A percentile compares a stretch with the other conserved stretches of the same genome.
Conservation (phyloP, 2,113 vertebrate species). For the Castor canadensis region DNA sequence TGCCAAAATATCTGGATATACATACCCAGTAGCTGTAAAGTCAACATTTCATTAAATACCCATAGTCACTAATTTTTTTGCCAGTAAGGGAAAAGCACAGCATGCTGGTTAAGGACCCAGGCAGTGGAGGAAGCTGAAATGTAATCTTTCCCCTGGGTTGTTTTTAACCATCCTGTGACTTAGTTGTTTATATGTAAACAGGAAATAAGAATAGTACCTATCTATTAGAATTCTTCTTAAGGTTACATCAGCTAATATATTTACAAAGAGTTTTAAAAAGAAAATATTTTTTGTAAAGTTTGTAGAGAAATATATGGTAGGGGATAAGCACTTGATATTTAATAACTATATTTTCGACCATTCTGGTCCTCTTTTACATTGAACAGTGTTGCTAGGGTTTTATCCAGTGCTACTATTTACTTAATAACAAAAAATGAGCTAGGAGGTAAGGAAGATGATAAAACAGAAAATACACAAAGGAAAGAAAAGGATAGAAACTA, state of each 20-base stretch:
- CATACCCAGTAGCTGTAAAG: neutral
- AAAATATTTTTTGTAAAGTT: neutral
- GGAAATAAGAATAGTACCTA: neutral
- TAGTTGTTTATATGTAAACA: neutral
- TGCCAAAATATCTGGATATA: neutral
- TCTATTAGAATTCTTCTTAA: neutral
- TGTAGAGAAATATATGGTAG: neutral
- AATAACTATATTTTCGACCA: neutral
- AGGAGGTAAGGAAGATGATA: neutral
- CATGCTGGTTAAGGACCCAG: neutral
- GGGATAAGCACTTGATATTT: neutral
- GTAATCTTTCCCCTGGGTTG: neutral
- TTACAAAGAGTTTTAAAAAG: neutral
- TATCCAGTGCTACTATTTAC: neutral
- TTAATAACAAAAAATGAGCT: neutral
- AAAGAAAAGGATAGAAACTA: neutral
- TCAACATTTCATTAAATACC: neutral
- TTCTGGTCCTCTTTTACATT: neutral
- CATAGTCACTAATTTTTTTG: neutral
- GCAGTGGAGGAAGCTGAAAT: neutral
- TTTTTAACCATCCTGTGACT: neutral
- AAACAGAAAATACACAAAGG: neutral
- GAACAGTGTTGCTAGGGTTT: neutral
- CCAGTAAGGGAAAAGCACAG: neutral
- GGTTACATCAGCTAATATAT: neutral